Conservation (phyloP, 2,888 invertebrate species). For the Thymelicus acteon region DNA sequence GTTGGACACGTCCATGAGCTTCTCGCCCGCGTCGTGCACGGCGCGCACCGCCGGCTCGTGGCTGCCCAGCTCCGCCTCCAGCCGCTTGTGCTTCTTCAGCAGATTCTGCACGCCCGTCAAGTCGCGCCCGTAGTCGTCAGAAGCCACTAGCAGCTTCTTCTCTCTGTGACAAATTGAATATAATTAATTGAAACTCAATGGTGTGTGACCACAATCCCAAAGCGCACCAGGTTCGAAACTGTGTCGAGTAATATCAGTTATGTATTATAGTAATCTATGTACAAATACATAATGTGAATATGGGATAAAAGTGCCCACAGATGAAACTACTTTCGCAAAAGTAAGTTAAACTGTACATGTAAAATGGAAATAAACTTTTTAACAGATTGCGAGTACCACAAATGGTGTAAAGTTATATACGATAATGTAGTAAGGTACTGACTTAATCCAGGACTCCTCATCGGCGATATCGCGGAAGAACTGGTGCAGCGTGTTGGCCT, state of each 20-base stretch:
- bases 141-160: slow-evolving; percentile 98
- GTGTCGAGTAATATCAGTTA: no score
- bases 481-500: slow-evolving; percentile 99
- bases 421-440: slow-evolving; percentile 41
- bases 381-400: no score
- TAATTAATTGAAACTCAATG: no score
- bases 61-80: slow-evolving; percentile 98
- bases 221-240: no score
- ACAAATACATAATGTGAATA: no score
- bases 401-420: no score
- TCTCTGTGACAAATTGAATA: slow-evolving; percentile 84
- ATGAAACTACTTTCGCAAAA: no score
- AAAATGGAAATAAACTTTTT: no score
- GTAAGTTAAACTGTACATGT: no score
- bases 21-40: slow-evolving; percentile 91
- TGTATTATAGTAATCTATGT: no score
- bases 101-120: slow-evolving; percentile 99
- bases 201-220: no score
- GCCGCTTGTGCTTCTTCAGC: slow-evolving; percentile 98
- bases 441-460: slow-evolving; percentile 99
- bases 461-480: slow-evolving; percentile 99
- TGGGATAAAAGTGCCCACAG: no score
- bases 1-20: slow-evolving; percentile 97
- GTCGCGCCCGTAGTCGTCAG: slow-evolving; percentile 99
- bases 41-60: slow-evolving; percentile 98